Evolutionary conservation across 2,113 vertebrate species (phyloP), one percentile per base, ranked within the genome.

Genomic region (Nansenia antarctica): DNA sequence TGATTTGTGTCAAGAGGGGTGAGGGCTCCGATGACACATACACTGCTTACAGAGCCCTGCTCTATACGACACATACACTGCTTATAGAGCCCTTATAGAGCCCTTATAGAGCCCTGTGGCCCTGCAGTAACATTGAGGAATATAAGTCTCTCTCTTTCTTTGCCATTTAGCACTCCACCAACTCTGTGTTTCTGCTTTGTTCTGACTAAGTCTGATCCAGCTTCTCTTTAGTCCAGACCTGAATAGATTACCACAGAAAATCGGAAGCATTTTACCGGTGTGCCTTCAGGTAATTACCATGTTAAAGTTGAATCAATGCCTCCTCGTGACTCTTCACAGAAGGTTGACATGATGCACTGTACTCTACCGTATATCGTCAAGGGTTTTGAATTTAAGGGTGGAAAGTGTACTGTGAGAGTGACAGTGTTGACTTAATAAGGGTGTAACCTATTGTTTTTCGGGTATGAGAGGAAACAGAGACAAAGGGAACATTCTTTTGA

Each of bases 401-500:
- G n/a, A n/a, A n/a, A n/a, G n/a, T n/a, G n/a, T n/a, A n/a, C n/a
- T n/a, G n/a, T n/a, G n/a, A n/a, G n/a, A n/a, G n/a, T n/a, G n/a
- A n/a, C 55, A 55, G 57, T 15, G 1, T 52, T 30, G 35, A 37
- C 70, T 32, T 14, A 39, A 53, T 59, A 49, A 42, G 24, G 52
- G 12, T 69, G 27, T 30, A 27, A 3, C 26, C 12, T 64, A 18
- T 70, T 64, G 4, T 72, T 39, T 66, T 14, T 31, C 6, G 32
- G 15, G 42, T n/a, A n/a, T 55, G 59, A 74, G 71, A 55, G 22
- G 9, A 70, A 65, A 70, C 7, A 18, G 29, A 62, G n/a, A 47
- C 18, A 73, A 53, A 60, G 31, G 42, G 6, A 70, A 58, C 66
- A 74, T 30, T 47, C 14, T 74, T 66, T 65, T 74, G 32, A 66